Base-by-base conservation (phyloP, 2,797 vertebrate species). In the Loris lydekkerianus region DNA sequence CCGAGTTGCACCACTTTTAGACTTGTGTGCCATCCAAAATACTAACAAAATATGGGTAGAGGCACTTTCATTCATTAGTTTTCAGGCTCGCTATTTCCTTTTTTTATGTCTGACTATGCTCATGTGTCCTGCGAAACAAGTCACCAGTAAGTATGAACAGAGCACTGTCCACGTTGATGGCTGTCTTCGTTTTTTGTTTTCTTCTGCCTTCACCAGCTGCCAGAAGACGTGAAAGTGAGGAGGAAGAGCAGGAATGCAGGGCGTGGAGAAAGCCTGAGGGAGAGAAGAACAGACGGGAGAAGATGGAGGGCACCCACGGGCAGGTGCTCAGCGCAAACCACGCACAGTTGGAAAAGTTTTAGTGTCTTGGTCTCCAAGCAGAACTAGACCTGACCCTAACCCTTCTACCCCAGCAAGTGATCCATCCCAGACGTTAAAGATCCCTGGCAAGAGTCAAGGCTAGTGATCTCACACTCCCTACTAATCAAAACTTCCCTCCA, bases 201-300 rank as follows among this genome's bases (percentile, higher is more conserved):
- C 63, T 85, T 83, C 69, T 61, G 31, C 25, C 49, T 85, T 5
- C 14, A 89, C 31, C 31, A 87, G 49, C n/a, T 63, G 6, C n/a
- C 77, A 95, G 78, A 95, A 92, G 78, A 94, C 77, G 53, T 88
- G 31, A 91, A 93, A 85, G 29, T 60, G 77, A 91, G 6, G 65
- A 91, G 10, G 11, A 14, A 31, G 18, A 8, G 9, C 69, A 61
- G 61, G 46, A 76, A 76, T 83, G 84, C 77, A 65, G 34, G 20
- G 20, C 10, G 4, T 40, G 80, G 31, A 31, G 4, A 46, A 80
- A 60, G 29, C 29, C 21, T 1, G 7, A 43, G 18, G 69, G 34
- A 3, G 5, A 72, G 10, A 43, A 67, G 53, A 63, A 63, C 8
- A 27, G 61, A 63, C 25, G 10, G 8, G 61, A 27, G 40, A 49